Percentiles rank a stretch among this genome's conserved stretches.
phyloP scores from a whole-genome alignment of 2,888 invertebrate species.

The Teinopalpus imperialis region DNA sequence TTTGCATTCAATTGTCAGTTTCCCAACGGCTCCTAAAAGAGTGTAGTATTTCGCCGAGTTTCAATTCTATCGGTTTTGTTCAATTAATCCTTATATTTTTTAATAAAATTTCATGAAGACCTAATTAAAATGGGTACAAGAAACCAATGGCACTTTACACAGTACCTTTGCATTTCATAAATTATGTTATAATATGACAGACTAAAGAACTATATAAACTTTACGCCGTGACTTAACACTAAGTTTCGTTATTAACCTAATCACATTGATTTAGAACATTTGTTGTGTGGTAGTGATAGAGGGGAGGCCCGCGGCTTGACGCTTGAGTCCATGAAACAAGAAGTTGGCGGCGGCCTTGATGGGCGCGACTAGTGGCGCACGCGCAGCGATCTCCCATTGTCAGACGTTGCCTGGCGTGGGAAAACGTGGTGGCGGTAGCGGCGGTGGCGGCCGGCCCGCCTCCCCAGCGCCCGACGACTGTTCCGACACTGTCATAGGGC shows the following conservation, averaged over 20 bases:
- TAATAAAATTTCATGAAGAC: constrained; percentile 52
- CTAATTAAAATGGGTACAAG: constrained; percentile 74
- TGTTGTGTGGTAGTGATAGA: constrained; percentile 78
- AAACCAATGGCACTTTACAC: constrained; percentile 70
- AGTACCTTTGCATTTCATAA: constrained; percentile 70
- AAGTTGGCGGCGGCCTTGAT: constrained; percentile 86
- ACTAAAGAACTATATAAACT: constrained; percentile 72
- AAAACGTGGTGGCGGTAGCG: constrained; percentile 90
- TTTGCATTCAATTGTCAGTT: constrained; percentile 42
- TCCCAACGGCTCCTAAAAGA: constrained; percentile 28
- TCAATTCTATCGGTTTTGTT: constrained; percentile 29
- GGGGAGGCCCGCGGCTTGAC: constrained; percentile 67
- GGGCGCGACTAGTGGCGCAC: constrained; percentile 82
- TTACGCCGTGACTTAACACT: constrained; percentile 74
- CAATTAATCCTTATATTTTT: constrained; percentile 32
- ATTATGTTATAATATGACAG: constrained; percentile 77
- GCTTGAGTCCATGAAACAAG: constrained; percentile 85
- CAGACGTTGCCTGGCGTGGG: constrained; percentile 89
- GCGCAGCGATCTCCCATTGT: constrained; percentile 86
- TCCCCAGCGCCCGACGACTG: constrained; percentile 90
- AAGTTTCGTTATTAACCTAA: constrained; percentile 73
- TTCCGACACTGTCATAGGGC: constrained; percentile 88
- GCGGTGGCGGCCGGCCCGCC: constrained; percentile 88
- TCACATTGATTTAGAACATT: constrained; percentile 82
- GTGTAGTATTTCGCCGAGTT: constrained; percentile 24